phyloP scores from a whole-genome alignment of 2,888 invertebrate species.

The Nebria salina region DNA sequence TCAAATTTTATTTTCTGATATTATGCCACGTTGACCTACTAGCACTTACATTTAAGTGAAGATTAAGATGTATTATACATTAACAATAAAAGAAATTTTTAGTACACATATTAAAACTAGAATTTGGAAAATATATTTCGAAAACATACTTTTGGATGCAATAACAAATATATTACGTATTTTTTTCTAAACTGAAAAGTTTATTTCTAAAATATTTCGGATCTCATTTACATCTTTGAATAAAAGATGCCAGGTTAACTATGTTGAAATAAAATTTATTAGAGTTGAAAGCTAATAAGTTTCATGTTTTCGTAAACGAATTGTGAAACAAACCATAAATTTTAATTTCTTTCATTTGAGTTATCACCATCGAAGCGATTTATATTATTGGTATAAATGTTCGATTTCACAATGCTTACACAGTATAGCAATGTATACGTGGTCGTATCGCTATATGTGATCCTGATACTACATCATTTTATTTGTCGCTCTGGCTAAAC shows the following conservation, averaged over 20 bases:
- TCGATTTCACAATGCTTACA: not conserved
- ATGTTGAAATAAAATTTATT: not conserved
- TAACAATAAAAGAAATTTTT: too few species aligned
- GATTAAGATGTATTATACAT: too few species aligned
- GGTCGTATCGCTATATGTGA: not conserved
- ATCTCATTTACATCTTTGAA: too few species aligned
- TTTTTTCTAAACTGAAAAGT: too few species aligned
- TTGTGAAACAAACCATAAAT: conserved; percentile 1
- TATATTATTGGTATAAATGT: not conserved
- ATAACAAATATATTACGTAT: too few species aligned
- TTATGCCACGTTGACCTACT: not conserved
- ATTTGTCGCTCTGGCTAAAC: conserved; percentile 2
- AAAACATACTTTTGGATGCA: too few species aligned
- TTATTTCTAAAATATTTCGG: too few species aligned
- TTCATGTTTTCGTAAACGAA: conserved; percentile 1
- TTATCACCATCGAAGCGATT: not conserved
- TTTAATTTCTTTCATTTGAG: not conserved
- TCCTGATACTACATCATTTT: conserved; percentile 11
- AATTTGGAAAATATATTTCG: too few species aligned
- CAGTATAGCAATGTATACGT: not conserved
- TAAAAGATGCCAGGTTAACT: not conserved
- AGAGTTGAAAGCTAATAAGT: not conserved
- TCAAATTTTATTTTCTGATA: not conserved
- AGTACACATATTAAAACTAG: too few species aligned
- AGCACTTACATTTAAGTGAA: too few species aligned